Evolutionary conservation across 1,140 invertebrate species (phyloP).

Genomic region (Gonatopus flavifemur): DNA sequence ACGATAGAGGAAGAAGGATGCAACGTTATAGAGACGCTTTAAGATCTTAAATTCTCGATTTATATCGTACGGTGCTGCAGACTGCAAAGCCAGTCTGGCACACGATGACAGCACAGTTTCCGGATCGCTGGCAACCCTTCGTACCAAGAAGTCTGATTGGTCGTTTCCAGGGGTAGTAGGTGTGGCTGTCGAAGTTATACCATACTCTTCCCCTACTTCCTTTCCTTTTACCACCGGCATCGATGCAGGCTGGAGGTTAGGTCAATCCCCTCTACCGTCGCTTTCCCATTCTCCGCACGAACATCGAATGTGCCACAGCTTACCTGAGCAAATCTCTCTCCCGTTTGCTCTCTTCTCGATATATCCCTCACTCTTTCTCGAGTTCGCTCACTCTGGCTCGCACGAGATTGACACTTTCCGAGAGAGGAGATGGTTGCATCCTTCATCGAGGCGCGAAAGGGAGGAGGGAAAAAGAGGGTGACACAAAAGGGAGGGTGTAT

Average conservation of each 20-base stretch:
- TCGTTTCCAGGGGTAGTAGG: constrained; percentile 36
- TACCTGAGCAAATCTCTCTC: constrained; percentile 34
- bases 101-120: constrained; percentile 43
- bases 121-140: constrained; percentile 31
- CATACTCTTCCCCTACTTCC: constrained; percentile 23
- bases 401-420: constrained; percentile 8
- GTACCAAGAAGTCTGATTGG: constrained; percentile 33
- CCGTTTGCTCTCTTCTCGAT: constrained; percentile 2
- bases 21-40: constrained; percentile 26
- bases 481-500: constrained; percentile 22
- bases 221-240: background rate
- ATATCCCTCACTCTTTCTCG: no score
- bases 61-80: constrained; percentile 26
- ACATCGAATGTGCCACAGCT: constrained; percentile 26
- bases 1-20: constrained; percentile 1
- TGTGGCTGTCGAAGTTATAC: constrained; percentile 36
- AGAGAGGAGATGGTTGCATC: constrained; percentile 16
- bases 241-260: no score
- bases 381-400: background rate
- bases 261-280: constrained; percentile 27
- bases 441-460: constrained; percentile 3
- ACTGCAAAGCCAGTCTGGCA: constrained; percentile 19
- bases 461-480: constrained; percentile 12
- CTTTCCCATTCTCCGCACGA: constrained; percentile 28
- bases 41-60: constrained; percentile 45